These are phyloP conservation scores for Dicyrtoma fusca DNA, from an alignment of 2,888 invertebrate species.

Conservation along the genomic window DNA sequence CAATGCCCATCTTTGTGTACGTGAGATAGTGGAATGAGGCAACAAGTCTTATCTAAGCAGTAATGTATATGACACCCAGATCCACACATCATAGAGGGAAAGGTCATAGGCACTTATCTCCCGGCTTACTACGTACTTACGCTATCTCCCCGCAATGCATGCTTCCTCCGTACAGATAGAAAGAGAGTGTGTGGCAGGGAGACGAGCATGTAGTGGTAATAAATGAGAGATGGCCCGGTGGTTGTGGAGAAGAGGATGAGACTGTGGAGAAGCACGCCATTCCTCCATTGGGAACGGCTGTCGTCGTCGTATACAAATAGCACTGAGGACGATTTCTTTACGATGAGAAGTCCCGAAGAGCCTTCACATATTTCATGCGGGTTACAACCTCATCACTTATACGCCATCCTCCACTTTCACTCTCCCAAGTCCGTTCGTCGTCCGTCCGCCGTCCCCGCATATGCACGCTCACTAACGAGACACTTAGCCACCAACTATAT, in stretches of 20 bases:
- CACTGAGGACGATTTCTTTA: constrained; percentile 24
- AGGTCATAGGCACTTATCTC: too few species aligned
- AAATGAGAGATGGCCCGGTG: constrained; percentile 22
- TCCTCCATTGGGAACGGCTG: constrained; percentile 1
- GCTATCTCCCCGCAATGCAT: too few species aligned
- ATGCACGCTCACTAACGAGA: too few species aligned
- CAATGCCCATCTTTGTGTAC: too few species aligned
- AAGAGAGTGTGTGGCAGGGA: background rate
- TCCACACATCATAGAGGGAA: too few species aligned
- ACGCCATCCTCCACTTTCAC: background rate
- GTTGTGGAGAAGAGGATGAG: constrained; percentile 16
- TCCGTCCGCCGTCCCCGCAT: background rate
- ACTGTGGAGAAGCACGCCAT: constrained; percentile 17
- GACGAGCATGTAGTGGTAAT: constrained; percentile 13
- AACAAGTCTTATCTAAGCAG: too few species aligned
- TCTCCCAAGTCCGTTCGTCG: background rate
- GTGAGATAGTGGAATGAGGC: too few species aligned
- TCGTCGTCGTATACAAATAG: constrained; percentile 23
- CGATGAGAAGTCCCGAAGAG: background rate
- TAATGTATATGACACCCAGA: too few species aligned
- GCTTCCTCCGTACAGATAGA: too few species aligned
- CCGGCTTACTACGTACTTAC: too few species aligned
- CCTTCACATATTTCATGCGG: constrained; percentile 12
- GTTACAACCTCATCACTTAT: background rate
- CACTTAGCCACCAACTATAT: background rate